Conservation (phyloP, 1,140 invertebrate genomes). For the Bombus superbus region DNA sequence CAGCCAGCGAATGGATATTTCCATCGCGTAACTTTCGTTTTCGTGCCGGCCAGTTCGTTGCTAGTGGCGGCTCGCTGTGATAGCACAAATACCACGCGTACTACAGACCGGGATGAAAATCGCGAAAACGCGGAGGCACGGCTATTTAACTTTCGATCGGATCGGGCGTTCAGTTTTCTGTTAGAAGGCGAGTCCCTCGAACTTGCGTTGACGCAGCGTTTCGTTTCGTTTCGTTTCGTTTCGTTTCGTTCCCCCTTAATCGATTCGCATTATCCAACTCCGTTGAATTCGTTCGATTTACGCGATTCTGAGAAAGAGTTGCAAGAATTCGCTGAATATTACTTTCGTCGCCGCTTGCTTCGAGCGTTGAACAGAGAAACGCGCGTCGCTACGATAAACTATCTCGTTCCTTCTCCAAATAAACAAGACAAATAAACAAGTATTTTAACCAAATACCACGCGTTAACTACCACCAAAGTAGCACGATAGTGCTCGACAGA, state of each 20-base stretch:
- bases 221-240: not conserved
- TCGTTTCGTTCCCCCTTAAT: not conserved
- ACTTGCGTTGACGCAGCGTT: not conserved
- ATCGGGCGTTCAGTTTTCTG: not conserved
- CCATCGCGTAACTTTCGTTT: conserved; percentile 15
- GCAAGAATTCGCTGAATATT: no score
- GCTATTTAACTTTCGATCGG: not conserved
- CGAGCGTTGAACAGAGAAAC: no score
- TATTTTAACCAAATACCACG: no score
- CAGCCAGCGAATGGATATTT: conserved; percentile 13
- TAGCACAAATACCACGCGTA: not conserved
- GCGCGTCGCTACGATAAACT: no score
- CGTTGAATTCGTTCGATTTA: no score
- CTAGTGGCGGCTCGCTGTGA: not conserved
- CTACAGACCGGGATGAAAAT: not conserved
- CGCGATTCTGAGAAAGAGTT: no score
- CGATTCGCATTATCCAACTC: not conserved
- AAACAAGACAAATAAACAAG: no score
- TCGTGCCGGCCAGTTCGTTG: not conserved
- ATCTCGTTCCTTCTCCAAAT: no score
- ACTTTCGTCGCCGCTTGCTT: no score
- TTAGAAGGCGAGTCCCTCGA: not conserved
- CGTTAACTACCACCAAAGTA: no score
- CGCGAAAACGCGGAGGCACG: no score
- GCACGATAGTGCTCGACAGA: no score